These are phyloP conservation scores for Amiota communis DNA, from an alignment of 2,888 invertebrate genomes.

Conservation along the genomic window DNA sequence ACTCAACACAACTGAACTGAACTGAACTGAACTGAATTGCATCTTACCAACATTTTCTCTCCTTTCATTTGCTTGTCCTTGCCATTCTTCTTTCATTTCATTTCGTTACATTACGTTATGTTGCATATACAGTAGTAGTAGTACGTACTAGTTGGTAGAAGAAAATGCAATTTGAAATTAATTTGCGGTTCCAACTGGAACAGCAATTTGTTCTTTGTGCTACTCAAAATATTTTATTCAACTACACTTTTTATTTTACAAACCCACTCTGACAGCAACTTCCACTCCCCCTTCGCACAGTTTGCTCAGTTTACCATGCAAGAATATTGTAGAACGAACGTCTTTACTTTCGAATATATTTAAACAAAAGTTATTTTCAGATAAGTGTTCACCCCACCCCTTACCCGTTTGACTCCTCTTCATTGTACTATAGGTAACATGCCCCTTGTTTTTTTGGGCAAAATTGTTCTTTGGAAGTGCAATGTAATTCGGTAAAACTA, in stretches of 20 bases:
- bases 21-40: too few species aligned
- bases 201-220: slow-evolving; percentile 49
- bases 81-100: background rate
- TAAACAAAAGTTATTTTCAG: background rate
- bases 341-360: slow-evolving; percentile 8
- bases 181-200: slow-evolving; percentile 54
- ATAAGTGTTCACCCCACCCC: too few species aligned
- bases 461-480: too few species aligned
- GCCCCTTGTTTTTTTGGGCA: too few species aligned
- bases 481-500: slow-evolving; percentile 32
- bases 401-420: too few species aligned
- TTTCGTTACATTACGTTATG: too few species aligned
- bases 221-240: slow-evolving; percentile 2
- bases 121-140: background rate
- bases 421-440: too few species aligned
- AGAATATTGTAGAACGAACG: too few species aligned
- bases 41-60: slow-evolving; percentile 9
- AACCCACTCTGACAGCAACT: too few species aligned
- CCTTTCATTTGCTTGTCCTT: too few species aligned
- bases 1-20: background rate
- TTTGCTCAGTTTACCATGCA: too few species aligned
- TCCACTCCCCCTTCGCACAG: too few species aligned
- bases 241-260: background rate
- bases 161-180: slow-evolving; percentile 63
- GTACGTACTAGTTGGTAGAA: slow-evolving; percentile 20